A percentile compares a stretch with the other conserved stretches of the same genome.
These are phyloP conservation scores for Euleptes europaea DNA, from an alignment of 2,113 vertebrate species.

Conservation along the genomic window DNA sequence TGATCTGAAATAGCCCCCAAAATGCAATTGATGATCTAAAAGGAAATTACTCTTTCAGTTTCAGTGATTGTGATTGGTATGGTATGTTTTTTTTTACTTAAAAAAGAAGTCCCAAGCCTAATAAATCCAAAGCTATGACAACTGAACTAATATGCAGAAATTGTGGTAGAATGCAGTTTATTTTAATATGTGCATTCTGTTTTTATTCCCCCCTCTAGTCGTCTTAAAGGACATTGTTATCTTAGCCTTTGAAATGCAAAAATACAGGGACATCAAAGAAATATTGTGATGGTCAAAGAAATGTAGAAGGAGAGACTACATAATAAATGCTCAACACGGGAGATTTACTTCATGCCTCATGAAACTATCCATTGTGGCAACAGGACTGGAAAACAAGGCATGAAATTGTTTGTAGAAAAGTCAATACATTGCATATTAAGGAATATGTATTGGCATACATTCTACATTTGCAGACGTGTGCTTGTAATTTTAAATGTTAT, in stretches of 20 bases:
- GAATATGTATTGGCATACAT: conserved; percentile 42
- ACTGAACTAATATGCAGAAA: conserved; percentile 35
- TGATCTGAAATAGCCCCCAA: conserved; percentile 14
- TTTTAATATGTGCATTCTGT: conserved; percentile 48
- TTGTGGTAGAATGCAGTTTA: conserved; percentile 27
- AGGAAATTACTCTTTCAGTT: conserved; percentile 9
- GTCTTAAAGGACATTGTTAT: conserved; percentile 78
- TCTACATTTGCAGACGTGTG: conserved; percentile 31
- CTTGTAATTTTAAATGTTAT: conserved; percentile 41
- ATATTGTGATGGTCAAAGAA: conserved; percentile 73
- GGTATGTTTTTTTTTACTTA: conserved; percentile 4
- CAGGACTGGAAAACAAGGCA: conserved; percentile 69
- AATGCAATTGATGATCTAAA: background rate
- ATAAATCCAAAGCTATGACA: conserved; percentile 48
- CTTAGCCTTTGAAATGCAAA: conserved; percentile 78
- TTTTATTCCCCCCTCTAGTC: conserved; percentile 62
- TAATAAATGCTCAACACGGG: conserved; percentile 67
- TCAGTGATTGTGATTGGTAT: conserved; percentile 17
- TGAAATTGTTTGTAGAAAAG: conserved; percentile 73
- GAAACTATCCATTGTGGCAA: conserved; percentile 61
- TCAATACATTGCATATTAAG: conserved; percentile 64
- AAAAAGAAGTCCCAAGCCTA: conserved; percentile 4
- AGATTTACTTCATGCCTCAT: conserved; percentile 55
- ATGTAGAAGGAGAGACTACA: conserved; percentile 63
- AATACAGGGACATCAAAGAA: conserved; percentile 74